Percentiles rank a stretch among this genome's conserved stretches.
Conservation (phyloP, 2,888 invertebrate species). For the Sepiola atlantica region DNA sequence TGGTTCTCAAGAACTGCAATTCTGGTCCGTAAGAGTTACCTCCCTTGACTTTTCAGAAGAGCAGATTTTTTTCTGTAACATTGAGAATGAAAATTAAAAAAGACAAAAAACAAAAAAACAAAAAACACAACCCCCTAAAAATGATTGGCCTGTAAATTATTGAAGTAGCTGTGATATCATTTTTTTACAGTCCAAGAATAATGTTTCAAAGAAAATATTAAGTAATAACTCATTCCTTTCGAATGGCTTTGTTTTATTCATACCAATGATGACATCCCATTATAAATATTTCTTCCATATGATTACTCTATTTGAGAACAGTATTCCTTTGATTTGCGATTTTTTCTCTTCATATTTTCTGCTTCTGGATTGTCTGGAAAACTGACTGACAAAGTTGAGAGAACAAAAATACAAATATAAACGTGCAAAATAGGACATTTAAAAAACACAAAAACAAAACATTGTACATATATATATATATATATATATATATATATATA, state of each 20-base stretch:
- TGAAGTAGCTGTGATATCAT: constrained; percentile 32
- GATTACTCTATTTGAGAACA: not conserved
- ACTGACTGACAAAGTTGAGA: not conserved
- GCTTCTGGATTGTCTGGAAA: constrained; percentile 19
- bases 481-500: no score
- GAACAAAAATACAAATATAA: not conserved
- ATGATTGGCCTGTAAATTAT: not conserved
- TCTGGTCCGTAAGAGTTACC: not conserved
- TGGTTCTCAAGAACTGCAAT: not conserved
- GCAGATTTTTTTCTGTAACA: not conserved
- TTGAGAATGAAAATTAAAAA: not conserved
- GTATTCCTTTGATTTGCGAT: not conserved
- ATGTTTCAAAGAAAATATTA: not conserved
- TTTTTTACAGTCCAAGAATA: constrained; percentile 1
- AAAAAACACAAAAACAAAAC: no score
- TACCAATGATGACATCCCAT: not conserved
- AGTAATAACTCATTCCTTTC: not conserved
- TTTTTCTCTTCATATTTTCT: not conserved
- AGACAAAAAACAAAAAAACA: not conserved
- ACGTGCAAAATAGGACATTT: not conserved
- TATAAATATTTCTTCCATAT: not conserved
- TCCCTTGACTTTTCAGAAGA: not conserved
- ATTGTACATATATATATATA: no score
- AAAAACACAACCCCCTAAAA: no score
- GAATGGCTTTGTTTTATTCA: not conserved